Evolutionary conservation across 1,140 invertebrate species (phyloP).

Genomic region (Zaprionus davidi): DNA sequence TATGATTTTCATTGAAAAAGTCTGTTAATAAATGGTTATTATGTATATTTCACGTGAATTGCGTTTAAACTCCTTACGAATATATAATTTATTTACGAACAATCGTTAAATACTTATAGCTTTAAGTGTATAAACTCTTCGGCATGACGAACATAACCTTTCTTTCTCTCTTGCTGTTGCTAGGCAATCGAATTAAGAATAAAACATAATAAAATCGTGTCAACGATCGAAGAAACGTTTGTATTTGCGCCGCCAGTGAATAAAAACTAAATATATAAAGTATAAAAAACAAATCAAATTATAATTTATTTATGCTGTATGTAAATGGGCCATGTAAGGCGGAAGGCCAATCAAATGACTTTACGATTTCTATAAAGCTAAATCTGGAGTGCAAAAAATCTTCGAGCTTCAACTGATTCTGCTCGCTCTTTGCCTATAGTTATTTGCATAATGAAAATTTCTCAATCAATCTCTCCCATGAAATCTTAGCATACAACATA

Average conservation of each 20-base stretch:
- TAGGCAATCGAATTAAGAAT: not conserved
- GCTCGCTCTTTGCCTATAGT: slow-evolving; percentile 2
- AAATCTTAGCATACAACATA: slow-evolving; percentile 24
- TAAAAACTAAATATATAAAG: not conserved
- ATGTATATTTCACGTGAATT: no score
- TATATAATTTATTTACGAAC: no score
- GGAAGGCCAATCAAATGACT: not conserved
- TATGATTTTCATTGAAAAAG: no score
- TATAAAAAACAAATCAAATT: not conserved
- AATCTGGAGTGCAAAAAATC: slow-evolving; percentile 22
- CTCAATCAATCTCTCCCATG: slow-evolving; percentile 38
- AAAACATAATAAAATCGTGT: slow-evolving; percentile 10
- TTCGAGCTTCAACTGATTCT: slow-evolving; percentile 23
- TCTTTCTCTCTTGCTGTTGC: not conserved
- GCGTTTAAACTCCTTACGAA: no score
- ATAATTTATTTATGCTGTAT: slow-evolving; percentile 4
- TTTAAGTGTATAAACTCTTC: no score
- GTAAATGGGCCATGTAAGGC: not conserved
- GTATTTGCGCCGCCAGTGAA: not conserved
- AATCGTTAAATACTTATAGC: no score
- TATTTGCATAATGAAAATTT: slow-evolving; percentile 25
- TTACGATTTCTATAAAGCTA: not conserved
- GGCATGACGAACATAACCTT: no score
- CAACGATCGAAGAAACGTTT: not conserved
- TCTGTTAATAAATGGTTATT: no score